Base-by-base conservation (phyloP, 2,113 vertebrate species). In the Tringa solitaria region DNA sequence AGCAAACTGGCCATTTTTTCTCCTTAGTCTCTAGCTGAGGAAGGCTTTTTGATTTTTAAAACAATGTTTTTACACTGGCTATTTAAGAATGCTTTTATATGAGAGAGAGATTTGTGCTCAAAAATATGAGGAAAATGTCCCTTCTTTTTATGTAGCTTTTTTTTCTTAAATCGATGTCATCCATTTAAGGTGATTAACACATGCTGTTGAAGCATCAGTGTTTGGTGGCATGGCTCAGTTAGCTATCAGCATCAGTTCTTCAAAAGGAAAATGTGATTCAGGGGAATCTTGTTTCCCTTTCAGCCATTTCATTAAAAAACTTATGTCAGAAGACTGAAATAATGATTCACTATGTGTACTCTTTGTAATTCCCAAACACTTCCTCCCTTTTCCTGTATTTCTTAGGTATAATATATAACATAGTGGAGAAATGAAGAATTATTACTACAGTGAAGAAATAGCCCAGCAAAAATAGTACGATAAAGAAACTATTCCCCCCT, bases 71-170 rank as follows among this genome's bases (percentile, higher is more conserved):
- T 43, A 50, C 6, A 15, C 5, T 3, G 3, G 9, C 7, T 87
- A 39, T 67, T 82, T 70, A 2, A 43, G 77, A 64, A 20, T 46
- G 48, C 12, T 26, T 69, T 9, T 77, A 16, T 57, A 51, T 50
- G 7, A 33, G 28, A 67, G 33, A 61, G 46, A 54, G 21, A 41
- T 53, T 32, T 43, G 30, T 53, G n/a, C 21, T 74, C 30, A 33
- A 17, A 67, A 46, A 33, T 27, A 10, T 28, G 11, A 32, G 19
- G 20, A 50, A 76, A 72, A 65, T 12, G 4, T 61, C 15, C 41
- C 8, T 48, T 41, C 30, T 69, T 79, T 45, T 41, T 35, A 35
- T 1, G 0, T 4, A 32, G 0, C 0, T n/a, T 39, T 60, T 43
- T 39, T 69, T 45, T 10, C 26, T 79, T 65, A 45, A 64, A 64